A percentile compares a stretch with the other conserved stretches of the same genome.
Evolutionary conservation across 2,888 invertebrate species (phyloP).

Genomic region (Nephrotoma guestfalica): DNA sequence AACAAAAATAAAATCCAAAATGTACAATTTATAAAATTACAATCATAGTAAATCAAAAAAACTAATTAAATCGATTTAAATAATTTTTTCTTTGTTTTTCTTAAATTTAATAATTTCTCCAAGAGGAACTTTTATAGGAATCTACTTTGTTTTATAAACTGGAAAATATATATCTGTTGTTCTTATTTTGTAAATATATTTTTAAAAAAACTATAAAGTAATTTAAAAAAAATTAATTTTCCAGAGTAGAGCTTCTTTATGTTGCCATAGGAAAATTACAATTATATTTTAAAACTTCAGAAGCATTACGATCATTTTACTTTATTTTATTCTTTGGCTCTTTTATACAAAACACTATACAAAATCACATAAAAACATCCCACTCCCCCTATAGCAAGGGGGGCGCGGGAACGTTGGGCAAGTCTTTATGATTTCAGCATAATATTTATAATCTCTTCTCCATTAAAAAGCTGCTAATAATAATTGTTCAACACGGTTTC

Average conservation of each 20-base stretch:
- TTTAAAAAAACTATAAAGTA: background rate
- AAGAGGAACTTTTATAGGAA: background rate
- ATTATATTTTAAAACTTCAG: background rate
- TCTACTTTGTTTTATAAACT: background rate
- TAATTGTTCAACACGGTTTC: background rate
- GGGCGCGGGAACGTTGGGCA: background rate
- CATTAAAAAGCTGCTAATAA: background rate
- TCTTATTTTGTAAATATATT: background rate
- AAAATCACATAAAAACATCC: background rate
- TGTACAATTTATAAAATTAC: background rate
- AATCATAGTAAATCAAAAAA: background rate
- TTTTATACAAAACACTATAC: background rate
- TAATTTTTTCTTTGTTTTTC: background rate
- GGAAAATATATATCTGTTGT: background rate
- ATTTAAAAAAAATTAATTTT: background rate
- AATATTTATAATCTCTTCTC: no score
- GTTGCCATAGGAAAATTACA: background rate
- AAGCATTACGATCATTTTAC: no score
- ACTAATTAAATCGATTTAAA: background rate
- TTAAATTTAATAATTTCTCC: background rate
- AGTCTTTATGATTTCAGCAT: background rate
- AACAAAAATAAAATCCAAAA: background rate
- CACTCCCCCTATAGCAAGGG: background rate
- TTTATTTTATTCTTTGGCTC: background rate
- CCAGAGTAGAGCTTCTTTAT: background rate